phyloP scores from a whole-genome alignment of 2,797 vertebrate genomes.

The Meda fulgida region DNA sequence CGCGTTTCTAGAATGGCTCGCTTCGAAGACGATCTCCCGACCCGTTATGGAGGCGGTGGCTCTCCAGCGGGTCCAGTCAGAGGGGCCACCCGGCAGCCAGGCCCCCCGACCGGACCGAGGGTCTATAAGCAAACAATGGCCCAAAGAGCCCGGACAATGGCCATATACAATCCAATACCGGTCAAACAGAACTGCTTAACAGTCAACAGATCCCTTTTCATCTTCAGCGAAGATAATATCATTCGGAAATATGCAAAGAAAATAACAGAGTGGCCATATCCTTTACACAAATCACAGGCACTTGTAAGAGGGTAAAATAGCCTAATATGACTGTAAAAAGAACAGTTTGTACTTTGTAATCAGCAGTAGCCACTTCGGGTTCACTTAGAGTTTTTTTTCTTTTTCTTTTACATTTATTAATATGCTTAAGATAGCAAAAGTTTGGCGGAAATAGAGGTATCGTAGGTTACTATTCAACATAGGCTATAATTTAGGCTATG shows the following conservation, averaged over 20 bases:
- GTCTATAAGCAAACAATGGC: constrained; percentile 96
- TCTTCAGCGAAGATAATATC: constrained; percentile 98
- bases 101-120: constrained; percentile 83
- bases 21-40: constrained; percentile 90
- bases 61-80: constrained; percentile 81
- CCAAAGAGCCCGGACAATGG: constrained; percentile 96
- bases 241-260: constrained; percentile 98
- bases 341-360: background rate
- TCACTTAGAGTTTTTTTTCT: background rate
- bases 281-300: constrained; percentile 69
- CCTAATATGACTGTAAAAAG: background rate
- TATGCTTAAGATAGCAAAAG: background rate
- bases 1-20: constrained; percentile 87
- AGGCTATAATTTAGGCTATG: background rate
- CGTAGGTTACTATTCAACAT: background rate
- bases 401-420: background rate
- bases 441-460: background rate
- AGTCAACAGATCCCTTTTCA: constrained; percentile 96
- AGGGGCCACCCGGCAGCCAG: constrained; percentile 80
- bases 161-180: constrained; percentile 96
- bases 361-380: background rate
- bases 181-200: constrained; percentile 97
- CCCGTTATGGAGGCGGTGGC: constrained; percentile 87
- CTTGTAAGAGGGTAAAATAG: background rate
- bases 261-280: constrained; percentile 99